Conservation (phyloP, 2,113 vertebrate genomes). For the Aramus guarauna region DNA sequence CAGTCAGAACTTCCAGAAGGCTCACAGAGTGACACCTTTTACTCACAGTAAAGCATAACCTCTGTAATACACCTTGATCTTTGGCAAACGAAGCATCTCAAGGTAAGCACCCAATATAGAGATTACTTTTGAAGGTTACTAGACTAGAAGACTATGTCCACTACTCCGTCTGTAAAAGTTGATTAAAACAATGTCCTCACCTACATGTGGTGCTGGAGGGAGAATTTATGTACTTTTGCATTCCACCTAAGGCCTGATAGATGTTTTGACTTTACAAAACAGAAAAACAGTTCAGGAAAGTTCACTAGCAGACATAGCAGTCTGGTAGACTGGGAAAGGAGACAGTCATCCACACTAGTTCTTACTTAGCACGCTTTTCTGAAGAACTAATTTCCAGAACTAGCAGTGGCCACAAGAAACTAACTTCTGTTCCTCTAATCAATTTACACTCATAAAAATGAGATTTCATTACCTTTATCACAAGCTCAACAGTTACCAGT, state of each 20-base stretch:
- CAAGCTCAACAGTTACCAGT: background rate
- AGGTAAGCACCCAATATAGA: background rate
- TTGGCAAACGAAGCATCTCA: background rate
- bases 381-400: background rate
- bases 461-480: background rate
- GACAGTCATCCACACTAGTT: background rate
- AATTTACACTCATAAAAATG: background rate
- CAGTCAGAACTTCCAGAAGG: background rate
- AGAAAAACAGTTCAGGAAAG: background rate
- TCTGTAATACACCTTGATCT: background rate
- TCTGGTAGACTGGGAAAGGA: background rate
- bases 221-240: background rate
- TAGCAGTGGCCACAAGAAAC: background rate
- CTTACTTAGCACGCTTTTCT: background rate
- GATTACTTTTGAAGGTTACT: background rate
- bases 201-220: background rate
- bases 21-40: background rate
- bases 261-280: background rate
- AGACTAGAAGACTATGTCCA: background rate
- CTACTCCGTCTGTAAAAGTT: background rate
- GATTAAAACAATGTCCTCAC: background rate
- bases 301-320: background rate
- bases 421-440: background rate
- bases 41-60: background rate
- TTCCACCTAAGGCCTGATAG: background rate